phyloP scores from a whole-genome alignment of 2,797 vertebrate species.

The Melanotaenia trifasciata region DNA sequence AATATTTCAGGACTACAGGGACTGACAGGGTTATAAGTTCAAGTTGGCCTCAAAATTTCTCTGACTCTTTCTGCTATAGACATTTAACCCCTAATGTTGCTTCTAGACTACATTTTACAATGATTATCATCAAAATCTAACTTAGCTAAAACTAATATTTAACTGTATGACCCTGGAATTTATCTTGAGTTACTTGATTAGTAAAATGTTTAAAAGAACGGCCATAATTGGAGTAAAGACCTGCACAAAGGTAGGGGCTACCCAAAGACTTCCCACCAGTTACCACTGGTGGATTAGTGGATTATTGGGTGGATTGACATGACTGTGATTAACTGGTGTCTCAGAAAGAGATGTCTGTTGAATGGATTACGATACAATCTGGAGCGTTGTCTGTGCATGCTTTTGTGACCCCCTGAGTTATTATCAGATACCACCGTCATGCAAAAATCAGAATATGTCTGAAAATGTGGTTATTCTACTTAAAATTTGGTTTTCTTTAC shows the following conservation, averaged over 20 bases:
- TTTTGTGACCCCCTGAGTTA: constrained; percentile 4
- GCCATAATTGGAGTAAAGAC: neutral
- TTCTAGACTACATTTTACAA: neutral
- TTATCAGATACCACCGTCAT: neutral
- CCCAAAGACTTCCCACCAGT: neutral
- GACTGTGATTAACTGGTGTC: constrained; percentile 4
- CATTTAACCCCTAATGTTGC: neutral
- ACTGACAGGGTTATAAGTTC: constrained; percentile 15
- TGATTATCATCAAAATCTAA: neutral
- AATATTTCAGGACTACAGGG: constrained; percentile 40
- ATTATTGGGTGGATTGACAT: constrained; percentile 19
- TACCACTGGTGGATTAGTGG: constrained; percentile 12
- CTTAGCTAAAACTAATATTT: neutral
- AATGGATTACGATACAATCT: constrained; percentile 9
- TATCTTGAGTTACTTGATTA: neutral
- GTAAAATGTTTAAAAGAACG: neutral
- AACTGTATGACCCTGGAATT: neutral
- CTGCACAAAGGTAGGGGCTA: neutral
- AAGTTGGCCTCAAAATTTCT: constrained; percentile 21
- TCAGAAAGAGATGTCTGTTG: constrained; percentile 21
- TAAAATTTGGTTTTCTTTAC: neutral
- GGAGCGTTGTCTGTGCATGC: neutral
- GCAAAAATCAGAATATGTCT: neutral
- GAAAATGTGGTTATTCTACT: neutral
- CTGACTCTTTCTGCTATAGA: constrained; percentile 17